phyloP scores from a whole-genome alignment of 2,113 vertebrate species.

The Burhinus bistriatus region DNA sequence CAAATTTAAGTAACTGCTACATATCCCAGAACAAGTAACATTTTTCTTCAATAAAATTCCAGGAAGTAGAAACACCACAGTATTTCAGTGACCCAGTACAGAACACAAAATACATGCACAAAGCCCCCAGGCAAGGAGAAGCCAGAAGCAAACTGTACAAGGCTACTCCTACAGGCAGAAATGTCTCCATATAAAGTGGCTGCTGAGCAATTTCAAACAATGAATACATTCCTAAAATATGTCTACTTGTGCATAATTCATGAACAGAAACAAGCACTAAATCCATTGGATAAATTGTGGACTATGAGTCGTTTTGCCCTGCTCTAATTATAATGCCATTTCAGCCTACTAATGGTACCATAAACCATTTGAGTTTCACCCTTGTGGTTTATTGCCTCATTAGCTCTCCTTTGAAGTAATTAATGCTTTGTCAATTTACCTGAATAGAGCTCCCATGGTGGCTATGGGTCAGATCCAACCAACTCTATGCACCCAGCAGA shows the following conservation, averaged over 20 bases:
- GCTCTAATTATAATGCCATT: constrained; percentile 64
- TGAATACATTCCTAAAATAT: constrained; percentile 53
- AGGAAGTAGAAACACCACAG: not conserved
- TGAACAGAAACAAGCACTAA: constrained; percentile 62
- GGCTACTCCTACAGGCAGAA: not conserved
- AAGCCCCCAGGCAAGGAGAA: not conserved
- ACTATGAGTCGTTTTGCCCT: constrained; percentile 49
- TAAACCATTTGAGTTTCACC: constrained; percentile 36
- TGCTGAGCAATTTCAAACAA: constrained; percentile 45
- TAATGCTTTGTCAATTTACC: constrained; percentile 47
- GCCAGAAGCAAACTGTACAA: not conserved
- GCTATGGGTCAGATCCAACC: constrained; percentile 31
- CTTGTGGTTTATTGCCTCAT: constrained; percentile 44
- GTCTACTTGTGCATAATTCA: constrained; percentile 61
- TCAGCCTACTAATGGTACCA: constrained; percentile 35
- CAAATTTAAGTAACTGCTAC: not conserved
- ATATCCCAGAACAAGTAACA: not conserved
- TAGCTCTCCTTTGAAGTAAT: constrained; percentile 58
- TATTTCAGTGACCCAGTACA: not conserved
- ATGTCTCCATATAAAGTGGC: not conserved
- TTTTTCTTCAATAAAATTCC: not conserved
- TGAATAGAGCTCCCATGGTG: constrained; percentile 15
- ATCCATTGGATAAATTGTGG: constrained; percentile 64
- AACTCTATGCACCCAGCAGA: not conserved
- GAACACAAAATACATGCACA: not conserved